Evolutionary conservation across 2,888 invertebrate species (phyloP).

Genomic region (Diaphora mendica): DNA sequence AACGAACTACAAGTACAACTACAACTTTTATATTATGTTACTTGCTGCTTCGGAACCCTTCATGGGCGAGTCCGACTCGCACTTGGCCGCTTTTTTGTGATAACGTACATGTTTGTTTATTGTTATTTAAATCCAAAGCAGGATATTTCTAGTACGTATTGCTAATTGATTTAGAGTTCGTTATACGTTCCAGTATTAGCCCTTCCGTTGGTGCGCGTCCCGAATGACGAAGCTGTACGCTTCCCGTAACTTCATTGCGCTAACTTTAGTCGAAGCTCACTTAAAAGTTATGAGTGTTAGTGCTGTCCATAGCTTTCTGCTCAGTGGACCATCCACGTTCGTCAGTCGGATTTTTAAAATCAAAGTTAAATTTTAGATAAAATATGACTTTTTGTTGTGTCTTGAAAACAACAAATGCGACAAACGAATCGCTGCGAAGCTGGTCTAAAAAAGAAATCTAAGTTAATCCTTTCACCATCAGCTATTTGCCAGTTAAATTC

Average conservation of each 20-base stretch:
- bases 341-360: neutral
- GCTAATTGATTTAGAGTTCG: neutral
- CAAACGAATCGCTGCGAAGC: no score
- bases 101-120: neutral
- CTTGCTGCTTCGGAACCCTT: no score
- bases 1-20: no score
- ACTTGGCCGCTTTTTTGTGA: no score
- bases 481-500: no score
- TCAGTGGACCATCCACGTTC: neutral
- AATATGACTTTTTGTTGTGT: neutral
- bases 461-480: no score
- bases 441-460: neutral
- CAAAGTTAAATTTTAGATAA: neutral
- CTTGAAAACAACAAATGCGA: neutral
- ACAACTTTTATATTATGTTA: no score
- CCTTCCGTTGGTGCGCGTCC: no score
- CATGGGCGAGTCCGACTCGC: no score
- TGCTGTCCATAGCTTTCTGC: neutral
- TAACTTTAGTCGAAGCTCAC: neutral
- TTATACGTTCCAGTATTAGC: neutral
- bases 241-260: neutral
- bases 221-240: neutral
- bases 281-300: neutral
- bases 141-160: neutral
- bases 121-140: neutral